phyloP scores from a whole-genome alignment of 2,797 vertebrate species.

The Lacerta agilis region DNA sequence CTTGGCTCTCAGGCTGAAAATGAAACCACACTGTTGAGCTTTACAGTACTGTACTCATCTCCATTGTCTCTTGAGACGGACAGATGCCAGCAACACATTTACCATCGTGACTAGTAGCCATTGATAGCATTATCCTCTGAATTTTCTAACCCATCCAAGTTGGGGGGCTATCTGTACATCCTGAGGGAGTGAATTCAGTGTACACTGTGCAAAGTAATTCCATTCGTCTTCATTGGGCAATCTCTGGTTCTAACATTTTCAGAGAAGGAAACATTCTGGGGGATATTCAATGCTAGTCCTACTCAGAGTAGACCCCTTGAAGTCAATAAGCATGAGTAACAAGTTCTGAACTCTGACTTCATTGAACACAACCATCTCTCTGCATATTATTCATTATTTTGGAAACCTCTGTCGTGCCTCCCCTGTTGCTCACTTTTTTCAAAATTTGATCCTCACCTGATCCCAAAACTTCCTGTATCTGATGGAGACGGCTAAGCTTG shows the following conservation, averaged over 20 bases:
- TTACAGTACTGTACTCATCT: not conserved
- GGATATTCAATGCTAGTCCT: too few species aligned
- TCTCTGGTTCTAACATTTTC: not conserved
- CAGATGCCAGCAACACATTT: too few species aligned
- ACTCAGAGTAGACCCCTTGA: too few species aligned
- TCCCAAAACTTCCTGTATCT: not conserved
- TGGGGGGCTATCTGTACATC: not conserved
- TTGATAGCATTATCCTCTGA: not conserved
- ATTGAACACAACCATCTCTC: not conserved
- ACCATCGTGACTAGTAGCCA: not conserved
- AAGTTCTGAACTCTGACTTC: not conserved
- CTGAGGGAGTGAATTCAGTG: not conserved
- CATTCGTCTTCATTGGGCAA: not conserved
- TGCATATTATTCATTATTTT: not conserved
- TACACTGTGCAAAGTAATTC: not conserved
- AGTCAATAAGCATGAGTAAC: not conserved
- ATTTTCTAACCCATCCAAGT: not conserved
- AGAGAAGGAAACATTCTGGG: not conserved
- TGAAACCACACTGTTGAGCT: not conserved
- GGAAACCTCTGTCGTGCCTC: too few species aligned
- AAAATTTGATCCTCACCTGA: not conserved
- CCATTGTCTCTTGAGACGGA: too few species aligned
- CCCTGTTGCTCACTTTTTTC: not conserved
- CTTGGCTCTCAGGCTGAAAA: not conserved
- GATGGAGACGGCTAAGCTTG: not conserved